Conservation (phyloP, 1,140 invertebrate species). For the Nasonia giraulti region DNA sequence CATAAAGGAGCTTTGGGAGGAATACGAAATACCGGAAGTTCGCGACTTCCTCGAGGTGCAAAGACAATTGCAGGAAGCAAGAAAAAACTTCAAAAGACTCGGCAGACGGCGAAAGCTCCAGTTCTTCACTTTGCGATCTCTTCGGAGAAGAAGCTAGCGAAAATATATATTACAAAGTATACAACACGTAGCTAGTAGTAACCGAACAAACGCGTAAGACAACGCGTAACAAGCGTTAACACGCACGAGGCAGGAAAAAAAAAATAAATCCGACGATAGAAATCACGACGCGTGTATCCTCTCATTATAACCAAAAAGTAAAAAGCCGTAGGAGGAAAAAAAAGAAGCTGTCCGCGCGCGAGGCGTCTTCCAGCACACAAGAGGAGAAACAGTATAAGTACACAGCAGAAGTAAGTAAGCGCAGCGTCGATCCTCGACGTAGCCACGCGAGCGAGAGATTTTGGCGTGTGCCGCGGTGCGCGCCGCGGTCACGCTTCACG, state of each 20-base stretch:
- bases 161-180: no score
- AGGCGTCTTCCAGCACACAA: background rate
- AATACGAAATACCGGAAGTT: conserved; percentile 73
- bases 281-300: background rate
- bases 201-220: background rate
- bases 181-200: no score
- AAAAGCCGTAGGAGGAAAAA: background rate
- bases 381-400: background rate
- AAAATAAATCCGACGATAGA: background rate
- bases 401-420: background rate
- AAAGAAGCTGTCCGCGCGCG: background rate
- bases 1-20: conserved; percentile 64
- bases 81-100: conserved; percentile 72
- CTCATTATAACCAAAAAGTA: background rate
- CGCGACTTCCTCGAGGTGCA: conserved; percentile 76
- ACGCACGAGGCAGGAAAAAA: no score
- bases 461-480: conserved; percentile 70
- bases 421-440: conserved; percentile 1
- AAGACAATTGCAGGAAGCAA: conserved; percentile 71
- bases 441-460: conserved; percentile 59
- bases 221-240: no score
- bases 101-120: conserved; percentile 73
- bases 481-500: conserved; percentile 72
- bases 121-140: conserved; percentile 32
- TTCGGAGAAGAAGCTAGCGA: no score